phyloP scores from a whole-genome alignment of 2,113 vertebrate genomes.

The Mustela nigripes region DNA sequence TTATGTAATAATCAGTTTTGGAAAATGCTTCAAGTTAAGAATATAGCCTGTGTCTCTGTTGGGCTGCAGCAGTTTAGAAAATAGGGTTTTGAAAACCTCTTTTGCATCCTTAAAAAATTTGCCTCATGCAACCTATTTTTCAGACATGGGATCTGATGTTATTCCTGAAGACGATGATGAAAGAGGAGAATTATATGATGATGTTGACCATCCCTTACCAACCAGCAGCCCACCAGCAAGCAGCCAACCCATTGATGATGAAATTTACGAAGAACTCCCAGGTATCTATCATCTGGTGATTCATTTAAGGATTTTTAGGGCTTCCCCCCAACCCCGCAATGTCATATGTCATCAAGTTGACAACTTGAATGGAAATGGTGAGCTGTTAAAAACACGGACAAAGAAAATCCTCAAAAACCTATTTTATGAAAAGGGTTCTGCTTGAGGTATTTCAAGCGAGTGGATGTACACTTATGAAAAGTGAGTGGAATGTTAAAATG shows the following conservation, averaged over 20 bases:
- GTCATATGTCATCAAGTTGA: neutral
- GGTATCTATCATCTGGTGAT: slow-evolving; percentile 85
- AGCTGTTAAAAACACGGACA: slow-evolving; percentile 53
- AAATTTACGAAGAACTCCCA: slow-evolving; percentile 96
- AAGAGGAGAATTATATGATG: slow-evolving; percentile 91
- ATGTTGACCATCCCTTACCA: slow-evolving; percentile 85
- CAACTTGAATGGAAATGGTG: slow-evolving; percentile 40
- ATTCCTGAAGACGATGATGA: slow-evolving; percentile 93
- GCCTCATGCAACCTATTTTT: slow-evolving; percentile 55
- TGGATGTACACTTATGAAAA: slow-evolving; percentile 59
- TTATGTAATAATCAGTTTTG: neutral
- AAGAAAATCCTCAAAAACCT: slow-evolving; percentile 51
- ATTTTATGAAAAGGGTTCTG: slow-evolving; percentile 46
- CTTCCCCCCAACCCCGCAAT: neutral
- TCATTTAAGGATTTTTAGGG: neutral
- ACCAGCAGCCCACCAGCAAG: neutral
- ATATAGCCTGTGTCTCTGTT: neutral
- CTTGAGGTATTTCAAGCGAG: slow-evolving; percentile 65
- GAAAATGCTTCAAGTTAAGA: slow-evolving; percentile 1
- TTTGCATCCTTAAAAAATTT: slow-evolving; percentile 56
- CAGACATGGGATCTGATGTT: slow-evolving; percentile 88
- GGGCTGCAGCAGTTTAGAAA: neutral
- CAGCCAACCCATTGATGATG: slow-evolving; percentile 85
- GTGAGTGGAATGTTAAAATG: slow-evolving; percentile 72
- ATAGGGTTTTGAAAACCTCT: neutral